Evolutionary conservation across 2,888 invertebrate species (phyloP).

Genomic region (Frankliniella intonsa): DNA sequence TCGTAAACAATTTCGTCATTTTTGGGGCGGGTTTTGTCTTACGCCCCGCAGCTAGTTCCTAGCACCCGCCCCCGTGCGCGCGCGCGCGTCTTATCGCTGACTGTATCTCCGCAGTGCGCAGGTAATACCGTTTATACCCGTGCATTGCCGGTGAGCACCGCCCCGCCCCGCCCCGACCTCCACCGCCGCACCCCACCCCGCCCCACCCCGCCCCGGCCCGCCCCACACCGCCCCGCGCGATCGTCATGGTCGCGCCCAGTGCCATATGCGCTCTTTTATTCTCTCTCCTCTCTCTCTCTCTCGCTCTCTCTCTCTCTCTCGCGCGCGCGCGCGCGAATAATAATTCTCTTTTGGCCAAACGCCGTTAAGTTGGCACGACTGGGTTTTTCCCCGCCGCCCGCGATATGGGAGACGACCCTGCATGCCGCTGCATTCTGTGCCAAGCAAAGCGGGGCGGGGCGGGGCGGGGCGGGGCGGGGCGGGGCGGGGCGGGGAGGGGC

Average conservation of each 20-base stretch:
- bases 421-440: neutral
- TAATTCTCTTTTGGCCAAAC: neutral
- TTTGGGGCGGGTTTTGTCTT: too few relatives aligned
- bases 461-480: neutral
- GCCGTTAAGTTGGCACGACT: constrained; percentile 1
- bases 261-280: neutral
- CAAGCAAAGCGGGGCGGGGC: neutral
- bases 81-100: too few relatives aligned
- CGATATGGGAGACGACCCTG: neutral
- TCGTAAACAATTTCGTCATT: neutral
- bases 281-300: constrained; percentile 9
- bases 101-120: too few relatives aligned
- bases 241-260: too few relatives aligned
- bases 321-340: neutral
- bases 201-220: too few relatives aligned
- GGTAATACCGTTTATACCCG: too few relatives aligned
- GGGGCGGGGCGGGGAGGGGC: neutral
- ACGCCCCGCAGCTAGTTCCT: too few relatives aligned
- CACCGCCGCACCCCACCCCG: too few relatives aligned
- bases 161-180: too few relatives aligned
- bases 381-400: neutral
- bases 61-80: too few relatives aligned
- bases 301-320: neutral
- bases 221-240: too few relatives aligned
- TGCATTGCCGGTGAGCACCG: too few relatives aligned